These are phyloP conservation scores for Drosophila ohnishii DNA, from an alignment of 1,140 invertebrate species.

Conservation along the genomic window DNA sequence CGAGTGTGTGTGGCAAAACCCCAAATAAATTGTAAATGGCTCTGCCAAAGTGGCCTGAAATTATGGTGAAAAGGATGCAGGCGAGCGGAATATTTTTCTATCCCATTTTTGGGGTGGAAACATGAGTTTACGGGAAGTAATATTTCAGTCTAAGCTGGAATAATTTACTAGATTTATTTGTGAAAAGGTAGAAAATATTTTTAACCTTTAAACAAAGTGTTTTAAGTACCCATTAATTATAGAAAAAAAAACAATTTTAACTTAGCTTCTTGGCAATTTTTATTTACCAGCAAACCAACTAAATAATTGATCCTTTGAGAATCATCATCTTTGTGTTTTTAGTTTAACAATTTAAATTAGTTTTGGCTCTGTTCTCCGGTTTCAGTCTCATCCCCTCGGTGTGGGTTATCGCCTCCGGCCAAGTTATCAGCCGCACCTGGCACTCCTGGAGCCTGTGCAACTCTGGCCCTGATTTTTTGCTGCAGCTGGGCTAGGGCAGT, in stretches of 20 bases:
- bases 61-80: background rate
- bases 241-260: background rate
- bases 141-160: background rate
- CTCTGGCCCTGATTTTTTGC: background rate
- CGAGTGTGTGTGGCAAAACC: constrained; percentile 20
- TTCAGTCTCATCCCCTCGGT: background rate
- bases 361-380: background rate
- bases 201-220: background rate
- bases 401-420: constrained; percentile 24
- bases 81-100: background rate
- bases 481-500: background rate
- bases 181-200: background rate
- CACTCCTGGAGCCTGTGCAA: too few species aligned
- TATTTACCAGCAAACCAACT: background rate
- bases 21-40: constrained; percentile 36
- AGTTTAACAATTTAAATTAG: background rate
- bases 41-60: constrained; percentile 16
- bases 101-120: background rate
- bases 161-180: background rate
- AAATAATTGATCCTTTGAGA: too few species aligned
- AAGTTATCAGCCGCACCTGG: background rate
- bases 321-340: background rate
- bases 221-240: background rate
- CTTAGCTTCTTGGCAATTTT: background rate
- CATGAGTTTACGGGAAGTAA: too few species aligned